phyloP scores from a whole-genome alignment of 2,797 vertebrate genomes.

The Pagetopsis macropterus region DNA sequence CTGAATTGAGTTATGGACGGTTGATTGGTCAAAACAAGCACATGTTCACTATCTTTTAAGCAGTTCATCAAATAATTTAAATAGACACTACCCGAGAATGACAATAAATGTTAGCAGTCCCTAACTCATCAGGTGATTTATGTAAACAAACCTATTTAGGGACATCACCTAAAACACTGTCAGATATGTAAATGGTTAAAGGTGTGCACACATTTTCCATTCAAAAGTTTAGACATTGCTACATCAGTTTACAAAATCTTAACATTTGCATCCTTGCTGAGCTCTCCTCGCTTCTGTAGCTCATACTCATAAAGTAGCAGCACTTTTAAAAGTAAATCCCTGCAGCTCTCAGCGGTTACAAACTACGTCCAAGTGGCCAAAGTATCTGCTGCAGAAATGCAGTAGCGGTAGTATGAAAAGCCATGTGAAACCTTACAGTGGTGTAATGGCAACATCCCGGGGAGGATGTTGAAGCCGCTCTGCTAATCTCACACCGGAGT shows the following conservation, averaged over 20 bases:
- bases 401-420: constrained; percentile 8
- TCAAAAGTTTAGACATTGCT: constrained; percentile 34
- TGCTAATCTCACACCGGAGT: constrained; percentile 39
- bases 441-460: constrained; percentile 48
- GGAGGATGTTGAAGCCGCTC: constrained; percentile 62
- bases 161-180: background rate
- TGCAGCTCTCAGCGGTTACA: background rate
- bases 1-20: background rate
- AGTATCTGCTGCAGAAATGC: background rate
- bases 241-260: background rate
- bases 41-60: background rate
- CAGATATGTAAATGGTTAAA: background rate
- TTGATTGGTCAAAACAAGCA: background rate
- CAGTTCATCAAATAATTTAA: background rate
- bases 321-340: background rate
- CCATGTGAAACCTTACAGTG: constrained; percentile 53
- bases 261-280: background rate
- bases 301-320: constrained; percentile 5
- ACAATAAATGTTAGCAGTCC: background rate
- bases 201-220: background rate
- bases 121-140: no score
- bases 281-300: background rate
- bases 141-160: background rate
- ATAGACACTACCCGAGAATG: background rate
- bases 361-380: constrained; percentile 19